These are phyloP conservation scores for Avahi laniger DNA, from an alignment of 2,797 vertebrate genomes.

Conservation along the genomic window DNA sequence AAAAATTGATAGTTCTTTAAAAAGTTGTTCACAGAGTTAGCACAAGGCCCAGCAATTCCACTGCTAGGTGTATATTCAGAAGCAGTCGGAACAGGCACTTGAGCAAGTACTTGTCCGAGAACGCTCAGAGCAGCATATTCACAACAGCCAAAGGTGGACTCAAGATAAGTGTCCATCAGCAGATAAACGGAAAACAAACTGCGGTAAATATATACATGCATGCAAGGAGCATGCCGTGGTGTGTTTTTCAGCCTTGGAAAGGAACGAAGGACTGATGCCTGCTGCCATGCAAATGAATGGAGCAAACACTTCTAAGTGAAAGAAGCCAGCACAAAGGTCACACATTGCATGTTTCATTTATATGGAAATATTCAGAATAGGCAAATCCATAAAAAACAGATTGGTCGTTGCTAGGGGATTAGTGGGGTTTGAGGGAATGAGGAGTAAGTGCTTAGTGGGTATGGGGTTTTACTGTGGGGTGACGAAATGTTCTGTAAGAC, in stretches of 20 bases:
- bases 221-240: rapidly evolving
- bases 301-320: background rate
- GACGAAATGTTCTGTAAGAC: background rate
- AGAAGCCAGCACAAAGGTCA: background rate
- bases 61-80: no score
- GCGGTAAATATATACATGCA: background rate
- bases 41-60: background rate
- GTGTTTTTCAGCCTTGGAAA: background rate
- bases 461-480: background rate
- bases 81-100: background rate
- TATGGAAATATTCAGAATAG: background rate
- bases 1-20: background rate
- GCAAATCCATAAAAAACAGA: background rate
- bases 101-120: rapidly evolving
- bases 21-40: background rate
- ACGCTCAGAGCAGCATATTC: background rate
- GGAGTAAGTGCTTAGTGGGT: no score
- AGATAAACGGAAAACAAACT: background rate
- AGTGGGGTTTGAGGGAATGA: background rate
- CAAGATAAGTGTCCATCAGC: rapidly evolving
- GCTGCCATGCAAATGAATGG: no score
- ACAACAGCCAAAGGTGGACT: background rate
- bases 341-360: background rate
- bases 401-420: background rate
- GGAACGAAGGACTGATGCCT: no score